Conservation (phyloP, 2,113 vertebrate species). For the Maylandia zebra region DNA sequence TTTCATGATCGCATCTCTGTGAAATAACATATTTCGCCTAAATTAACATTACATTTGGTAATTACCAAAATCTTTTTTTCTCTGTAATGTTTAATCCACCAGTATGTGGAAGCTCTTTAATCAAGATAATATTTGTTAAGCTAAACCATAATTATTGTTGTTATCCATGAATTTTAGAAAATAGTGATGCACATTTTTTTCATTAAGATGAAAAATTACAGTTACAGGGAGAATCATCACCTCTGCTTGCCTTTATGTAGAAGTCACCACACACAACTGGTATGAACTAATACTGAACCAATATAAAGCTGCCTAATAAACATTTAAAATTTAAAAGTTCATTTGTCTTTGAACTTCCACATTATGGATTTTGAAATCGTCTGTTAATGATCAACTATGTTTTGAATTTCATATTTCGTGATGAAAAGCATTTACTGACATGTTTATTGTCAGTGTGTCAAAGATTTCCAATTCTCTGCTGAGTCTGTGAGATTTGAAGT, state of each 20-base stretch:
- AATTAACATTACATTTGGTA: not conserved
- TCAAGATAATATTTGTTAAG: not conserved
- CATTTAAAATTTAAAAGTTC: not conserved
- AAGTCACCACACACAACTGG: not conserved
- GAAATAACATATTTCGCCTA: not conserved
- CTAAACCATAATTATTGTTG: not conserved
- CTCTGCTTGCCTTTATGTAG: not conserved
- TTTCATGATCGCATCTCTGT: not conserved
- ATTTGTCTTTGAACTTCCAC: not conserved
- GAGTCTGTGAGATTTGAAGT: not conserved
- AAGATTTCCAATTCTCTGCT: not conserved
- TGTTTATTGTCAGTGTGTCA: not conserved
- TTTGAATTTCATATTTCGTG: not conserved
- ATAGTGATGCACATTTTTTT: not conserved
- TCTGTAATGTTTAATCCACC: not conserved
- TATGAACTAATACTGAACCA: not conserved
- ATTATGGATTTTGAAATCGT: not conserved
- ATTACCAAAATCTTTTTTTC: not conserved
- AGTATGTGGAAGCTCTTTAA: not conserved
- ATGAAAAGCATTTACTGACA: not conserved
- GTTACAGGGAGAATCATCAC: not conserved
- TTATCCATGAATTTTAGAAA: not conserved
- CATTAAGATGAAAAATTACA: not conserved
- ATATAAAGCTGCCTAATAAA: not conserved
- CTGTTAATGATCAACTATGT: not conserved